These are phyloP conservation scores for Lysandra bellargus DNA, from an alignment of 2,888 invertebrate species.

Conservation along the genomic window DNA sequence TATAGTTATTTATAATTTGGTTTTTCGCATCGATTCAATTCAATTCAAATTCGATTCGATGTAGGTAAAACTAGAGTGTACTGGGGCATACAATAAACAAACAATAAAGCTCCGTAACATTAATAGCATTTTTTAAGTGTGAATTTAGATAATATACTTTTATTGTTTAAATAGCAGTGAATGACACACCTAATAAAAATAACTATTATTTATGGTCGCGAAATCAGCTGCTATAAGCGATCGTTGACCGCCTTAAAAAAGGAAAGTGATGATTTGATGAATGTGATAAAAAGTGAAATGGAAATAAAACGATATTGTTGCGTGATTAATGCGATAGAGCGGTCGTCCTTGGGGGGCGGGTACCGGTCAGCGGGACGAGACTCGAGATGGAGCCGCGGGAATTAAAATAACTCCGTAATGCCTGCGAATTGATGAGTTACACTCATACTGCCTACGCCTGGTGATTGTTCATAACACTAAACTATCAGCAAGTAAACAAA, in stretches of 20 bases:
- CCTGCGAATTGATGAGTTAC: neutral
- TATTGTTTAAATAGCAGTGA: no score
- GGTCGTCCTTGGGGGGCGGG: constrained; percentile 3
- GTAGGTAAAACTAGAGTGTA: no score
- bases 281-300: constrained; percentile 1
- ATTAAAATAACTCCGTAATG: neutral
- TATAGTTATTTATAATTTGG: no score
- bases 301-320: neutral
- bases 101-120: no score
- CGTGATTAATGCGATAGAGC: neutral
- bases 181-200: neutral
- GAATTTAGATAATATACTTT: no score
- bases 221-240: neutral
- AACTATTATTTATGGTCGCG: neutral
- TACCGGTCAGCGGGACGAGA: neutral
- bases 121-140: no score
- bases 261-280: neutral
- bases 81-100: no score
- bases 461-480: neutral
- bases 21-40: no score
- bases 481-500: no score
- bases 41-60: no score
- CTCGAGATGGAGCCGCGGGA: neutral
- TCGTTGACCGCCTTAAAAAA: neutral
- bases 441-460: neutral